phyloP scores from a whole-genome alignment of 2,113 vertebrate genomes.

The Saimiri boliviensis region DNA sequence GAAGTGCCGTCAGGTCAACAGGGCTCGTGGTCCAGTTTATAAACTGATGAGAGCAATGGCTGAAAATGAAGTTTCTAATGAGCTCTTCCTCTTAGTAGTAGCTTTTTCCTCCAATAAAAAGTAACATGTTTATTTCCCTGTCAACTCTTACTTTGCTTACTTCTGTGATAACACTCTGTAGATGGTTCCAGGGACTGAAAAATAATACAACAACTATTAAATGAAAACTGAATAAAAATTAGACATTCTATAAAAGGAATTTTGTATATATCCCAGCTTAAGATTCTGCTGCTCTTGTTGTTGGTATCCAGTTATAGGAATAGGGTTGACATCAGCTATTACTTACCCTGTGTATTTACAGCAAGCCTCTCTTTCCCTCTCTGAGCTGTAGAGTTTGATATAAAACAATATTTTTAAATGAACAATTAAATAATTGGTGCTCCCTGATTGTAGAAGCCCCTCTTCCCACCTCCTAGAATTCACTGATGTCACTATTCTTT shows the following conservation, averaged over 20 bases:
- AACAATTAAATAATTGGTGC: not conserved
- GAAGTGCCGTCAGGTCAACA: not conserved
- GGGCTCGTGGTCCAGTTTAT: not conserved
- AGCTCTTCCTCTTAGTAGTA: not conserved
- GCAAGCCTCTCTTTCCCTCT: not conserved
- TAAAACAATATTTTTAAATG: not conserved
- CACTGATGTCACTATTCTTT: not conserved
- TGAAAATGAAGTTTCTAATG: not conserved
- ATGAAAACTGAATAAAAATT: slow-evolving; percentile 4
- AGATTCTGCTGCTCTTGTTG: not conserved
- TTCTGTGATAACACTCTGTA: not conserved
- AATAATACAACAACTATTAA: slow-evolving; percentile 13
- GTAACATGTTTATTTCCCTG: slow-evolving; percentile 29
- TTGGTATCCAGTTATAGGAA: not conserved
- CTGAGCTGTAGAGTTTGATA: not conserved
- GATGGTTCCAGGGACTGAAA: not conserved
- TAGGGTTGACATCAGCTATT: not conserved
- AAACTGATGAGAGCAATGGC: not conserved
- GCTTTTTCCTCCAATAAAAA: slow-evolving; percentile 34
- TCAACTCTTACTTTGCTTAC: slow-evolving; percentile 28
- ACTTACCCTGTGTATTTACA: not conserved
- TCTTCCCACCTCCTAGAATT: not conserved
- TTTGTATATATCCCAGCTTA: not conserved
- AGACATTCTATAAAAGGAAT: not conserved
- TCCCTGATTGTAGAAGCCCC: not conserved